Evolutionary conservation across 2,797 vertebrate species (phyloP).

Genomic region (Poecilia wingei): DNA sequence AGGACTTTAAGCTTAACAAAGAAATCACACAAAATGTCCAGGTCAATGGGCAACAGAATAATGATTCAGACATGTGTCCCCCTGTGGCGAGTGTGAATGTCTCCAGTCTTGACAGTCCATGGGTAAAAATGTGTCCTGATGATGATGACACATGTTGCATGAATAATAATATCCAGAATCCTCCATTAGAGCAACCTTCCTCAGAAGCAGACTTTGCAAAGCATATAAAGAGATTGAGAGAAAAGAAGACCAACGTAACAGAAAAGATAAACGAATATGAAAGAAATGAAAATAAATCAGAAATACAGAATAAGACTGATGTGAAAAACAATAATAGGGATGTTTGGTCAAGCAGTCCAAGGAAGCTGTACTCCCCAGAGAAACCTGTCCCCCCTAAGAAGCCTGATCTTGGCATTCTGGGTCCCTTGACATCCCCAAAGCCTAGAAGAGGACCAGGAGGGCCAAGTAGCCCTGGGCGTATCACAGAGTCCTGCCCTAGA

Average conservation of each 20-base stretch:
- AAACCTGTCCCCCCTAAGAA: slow-evolving; percentile 59
- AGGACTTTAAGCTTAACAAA: not conserved
- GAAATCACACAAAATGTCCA: not conserved
- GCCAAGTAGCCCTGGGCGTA: not conserved
- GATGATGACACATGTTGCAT: not conserved
- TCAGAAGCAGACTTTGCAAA: not conserved
- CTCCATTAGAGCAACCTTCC: not conserved
- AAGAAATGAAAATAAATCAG: slow-evolving; percentile 1
- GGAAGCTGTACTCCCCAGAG: slow-evolving; percentile 40
- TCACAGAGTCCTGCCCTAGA: not conserved
- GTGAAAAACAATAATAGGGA: not conserved
- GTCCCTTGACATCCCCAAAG: slow-evolving; percentile 26
- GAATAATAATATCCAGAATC: not conserved
- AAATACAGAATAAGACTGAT: not conserved
- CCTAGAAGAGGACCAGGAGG: slow-evolving; percentile 8
- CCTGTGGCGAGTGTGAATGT: not conserved
- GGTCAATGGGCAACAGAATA: not conserved
- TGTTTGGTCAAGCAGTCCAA: not conserved
- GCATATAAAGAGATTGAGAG: not conserved
- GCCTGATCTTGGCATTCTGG: slow-evolving; percentile 44
- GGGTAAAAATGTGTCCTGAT: slow-evolving; percentile 9
- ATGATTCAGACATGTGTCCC: not conserved
- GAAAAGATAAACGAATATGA: slow-evolving; percentile 2
- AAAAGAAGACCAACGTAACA: not conserved
- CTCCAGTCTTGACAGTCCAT: slow-evolving; percentile 12